These are phyloP conservation scores for Morinoia aosen DNA, from an alignment of 2,888 invertebrate species.

Conservation along the genomic window DNA sequence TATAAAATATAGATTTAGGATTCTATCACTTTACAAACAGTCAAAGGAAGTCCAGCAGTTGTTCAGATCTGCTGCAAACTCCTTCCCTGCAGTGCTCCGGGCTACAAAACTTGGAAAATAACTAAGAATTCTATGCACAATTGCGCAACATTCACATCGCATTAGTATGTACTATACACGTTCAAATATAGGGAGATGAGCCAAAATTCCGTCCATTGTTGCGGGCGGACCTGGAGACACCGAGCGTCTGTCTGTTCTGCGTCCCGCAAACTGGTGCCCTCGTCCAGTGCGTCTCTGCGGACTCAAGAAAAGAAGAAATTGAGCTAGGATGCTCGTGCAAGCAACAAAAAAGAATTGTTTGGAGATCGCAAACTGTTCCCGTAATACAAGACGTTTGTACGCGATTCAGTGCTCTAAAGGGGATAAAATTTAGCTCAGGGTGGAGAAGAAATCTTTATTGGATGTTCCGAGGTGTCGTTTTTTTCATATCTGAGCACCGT, in stretches of 20 bases:
- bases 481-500: neutral
- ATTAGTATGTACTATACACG: neutral
- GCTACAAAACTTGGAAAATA: neutral
- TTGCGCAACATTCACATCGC: neutral
- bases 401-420: neutral
- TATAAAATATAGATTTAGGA: neutral
- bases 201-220: neutral
- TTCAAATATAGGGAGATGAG: neutral
- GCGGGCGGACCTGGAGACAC: neutral
- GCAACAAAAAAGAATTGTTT: neutral
- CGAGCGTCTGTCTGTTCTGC: neutral
- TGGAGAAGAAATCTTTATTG: neutral
- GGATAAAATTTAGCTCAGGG: neutral
- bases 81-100: neutral
- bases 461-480: neutral
- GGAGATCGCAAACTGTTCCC: neutral
- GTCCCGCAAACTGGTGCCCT: neutral
- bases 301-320: neutral
- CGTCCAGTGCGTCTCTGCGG: neutral
- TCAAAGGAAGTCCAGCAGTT: neutral
- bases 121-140: neutral
- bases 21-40: neutral
- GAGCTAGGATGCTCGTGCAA: neutral
- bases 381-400: neutral
- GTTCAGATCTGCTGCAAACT: neutral